Percentiles rank a stretch among this genome's conserved stretches.
phyloP scores from a whole-genome alignment of 2,113 vertebrate genomes.

The Tachuris rubrigastra region DNA sequence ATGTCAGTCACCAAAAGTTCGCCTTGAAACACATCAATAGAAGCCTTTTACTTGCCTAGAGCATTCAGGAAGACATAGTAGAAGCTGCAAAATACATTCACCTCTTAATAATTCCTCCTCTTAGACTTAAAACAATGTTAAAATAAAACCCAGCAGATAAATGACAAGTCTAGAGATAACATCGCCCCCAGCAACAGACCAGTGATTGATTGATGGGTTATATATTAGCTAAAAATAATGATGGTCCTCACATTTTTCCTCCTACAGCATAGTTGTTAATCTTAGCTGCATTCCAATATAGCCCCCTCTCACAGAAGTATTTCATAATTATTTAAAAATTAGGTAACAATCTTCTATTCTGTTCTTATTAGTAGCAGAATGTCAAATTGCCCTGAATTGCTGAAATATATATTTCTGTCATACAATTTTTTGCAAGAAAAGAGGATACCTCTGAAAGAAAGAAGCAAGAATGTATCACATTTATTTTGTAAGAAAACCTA shows the following conservation, averaged over 20 bases:
- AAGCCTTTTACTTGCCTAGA: neutral
- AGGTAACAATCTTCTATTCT: neutral
- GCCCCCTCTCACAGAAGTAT: neutral
- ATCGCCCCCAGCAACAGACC: neutral
- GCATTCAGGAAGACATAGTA: neutral
- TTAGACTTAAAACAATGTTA: neutral
- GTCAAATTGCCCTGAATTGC: neutral
- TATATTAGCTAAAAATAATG: constrained; percentile 43
- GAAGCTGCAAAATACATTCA: neutral
- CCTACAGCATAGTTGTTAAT: neutral
- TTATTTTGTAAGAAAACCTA: neutral
- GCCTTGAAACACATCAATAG: neutral
- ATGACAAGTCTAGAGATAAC: neutral
- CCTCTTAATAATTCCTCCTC: neutral
- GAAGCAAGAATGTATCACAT: neutral
- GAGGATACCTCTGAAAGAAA: neutral
- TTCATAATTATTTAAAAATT: neutral
- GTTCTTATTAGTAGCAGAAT: neutral
- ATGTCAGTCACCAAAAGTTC: neutral
- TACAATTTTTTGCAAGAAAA: neutral
- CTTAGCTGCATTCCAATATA: neutral
- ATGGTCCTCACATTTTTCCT: neutral
- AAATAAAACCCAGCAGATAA: neutral
- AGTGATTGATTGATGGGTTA: constrained; percentile 13
- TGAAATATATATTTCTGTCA: neutral